Conservation (phyloP, 1,140 invertebrate genomes). For the Hydropsyche tenuis region DNA sequence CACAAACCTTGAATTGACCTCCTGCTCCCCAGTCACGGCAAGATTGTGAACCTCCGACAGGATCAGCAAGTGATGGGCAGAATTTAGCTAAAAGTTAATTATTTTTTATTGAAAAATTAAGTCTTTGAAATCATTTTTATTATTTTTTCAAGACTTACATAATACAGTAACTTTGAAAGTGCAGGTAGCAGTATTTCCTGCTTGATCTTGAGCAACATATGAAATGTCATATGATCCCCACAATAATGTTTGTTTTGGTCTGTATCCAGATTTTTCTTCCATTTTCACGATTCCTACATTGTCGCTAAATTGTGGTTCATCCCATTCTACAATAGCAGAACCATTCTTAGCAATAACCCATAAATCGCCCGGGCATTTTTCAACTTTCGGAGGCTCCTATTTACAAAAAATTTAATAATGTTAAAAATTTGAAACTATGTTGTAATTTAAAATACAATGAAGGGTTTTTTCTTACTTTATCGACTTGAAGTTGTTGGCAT, state of each 20-base stretch:
- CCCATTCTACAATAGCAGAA: slow-evolving; percentile 91
- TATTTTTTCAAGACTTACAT: slow-evolving; percentile 67
- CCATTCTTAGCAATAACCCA: slow-evolving; percentile 94
- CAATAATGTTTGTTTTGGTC: slow-evolving; percentile 87
- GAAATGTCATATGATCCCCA: slow-evolving; percentile 94
- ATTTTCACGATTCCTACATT: slow-evolving; percentile 82
- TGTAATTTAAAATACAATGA: not conserved
- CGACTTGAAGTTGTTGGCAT: slow-evolving; percentile 83
- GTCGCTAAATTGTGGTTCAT: slow-evolving; percentile 90
- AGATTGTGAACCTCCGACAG: slow-evolving; percentile 85
- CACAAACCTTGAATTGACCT: slow-evolving; percentile 92
- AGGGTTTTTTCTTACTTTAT: slow-evolving; percentile 66
- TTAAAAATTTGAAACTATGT: slow-evolving; percentile 2
- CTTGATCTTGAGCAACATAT: slow-evolving; percentile 91
- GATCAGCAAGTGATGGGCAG: slow-evolving; percentile 85
- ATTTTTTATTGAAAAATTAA: too few species aligned
- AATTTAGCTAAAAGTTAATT: slow-evolving; percentile 75
- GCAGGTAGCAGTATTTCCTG: slow-evolving; percentile 90
- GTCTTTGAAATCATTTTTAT: too few species aligned
- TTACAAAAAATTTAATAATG: not conserved
- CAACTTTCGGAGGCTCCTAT: slow-evolving; percentile 79
- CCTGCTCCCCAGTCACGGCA: slow-evolving; percentile 96
- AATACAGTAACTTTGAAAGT: slow-evolving; percentile 92
- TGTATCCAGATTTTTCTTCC: slow-evolving; percentile 85
- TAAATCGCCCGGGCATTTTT: slow-evolving; percentile 90